Base-by-base conservation (phyloP, 2,113 vertebrate species). In the Tachycineta bicolor region DNA sequence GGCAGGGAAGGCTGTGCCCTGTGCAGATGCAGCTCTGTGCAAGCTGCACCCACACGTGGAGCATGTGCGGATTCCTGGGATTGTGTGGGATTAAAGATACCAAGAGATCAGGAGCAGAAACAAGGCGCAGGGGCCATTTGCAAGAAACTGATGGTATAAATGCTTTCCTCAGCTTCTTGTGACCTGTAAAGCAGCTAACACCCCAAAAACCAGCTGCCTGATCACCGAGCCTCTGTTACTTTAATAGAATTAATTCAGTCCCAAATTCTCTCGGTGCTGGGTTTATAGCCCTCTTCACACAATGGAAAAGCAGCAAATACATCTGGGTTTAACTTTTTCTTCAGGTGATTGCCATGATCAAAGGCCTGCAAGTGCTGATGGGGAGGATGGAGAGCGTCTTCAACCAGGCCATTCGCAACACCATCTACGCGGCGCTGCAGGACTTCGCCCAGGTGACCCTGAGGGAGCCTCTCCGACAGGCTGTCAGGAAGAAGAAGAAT, bases 341-440 rank as follows among this genome's bases (percentile, higher is more conserved):
- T 25, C 95, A 98, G 98, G 98, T 98, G 95, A 99, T 99, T 37
- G 99, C 99, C 92, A 99, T 99, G 99, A 99, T 99, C 94, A 99
- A 99, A 95, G 99, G 99, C 31, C 98, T 99, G 92, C 99, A 99
- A 96, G 99, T 99, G 78, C 98, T 99, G 89, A 99, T 99, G 99
- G 99, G 99, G 55, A 97, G 99, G 49, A 99, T 99, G 99, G 99
- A 99, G 97, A 99, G 99, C 0, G 99, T 99, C 74, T 99, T 99
- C 93, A 99, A 99, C 98, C 99, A 99, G 95, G 99, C 99, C 95
- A 99, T 99, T 96, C 98, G 99, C 87, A 99, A 99, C 92, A 99
- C 99, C n/a, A 99, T 99, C 97, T 99, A 99, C 2, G 99, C 99
- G 0, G 99, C 99, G 12, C 98, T 99, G 97, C 99, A 99, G 97